A percentile compares a stretch with the other conserved stretches of the same genome.
phyloP scores from a whole-genome alignment of 2,888 invertebrate species.

The Eupithecia subumbrata region DNA sequence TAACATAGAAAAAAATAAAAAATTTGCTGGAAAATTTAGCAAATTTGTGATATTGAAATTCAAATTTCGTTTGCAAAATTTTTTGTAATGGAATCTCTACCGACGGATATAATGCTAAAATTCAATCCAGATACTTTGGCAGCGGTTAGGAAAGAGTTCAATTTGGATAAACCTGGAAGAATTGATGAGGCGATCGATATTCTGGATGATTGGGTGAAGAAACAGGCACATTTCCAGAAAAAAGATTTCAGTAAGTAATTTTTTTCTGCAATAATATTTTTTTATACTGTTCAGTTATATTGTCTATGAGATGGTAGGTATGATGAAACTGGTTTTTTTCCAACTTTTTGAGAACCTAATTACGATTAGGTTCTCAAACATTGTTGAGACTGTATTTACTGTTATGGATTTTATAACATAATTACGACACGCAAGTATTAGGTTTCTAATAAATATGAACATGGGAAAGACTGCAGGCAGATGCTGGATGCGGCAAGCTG shows the following conservation, averaged over 20 bases:
- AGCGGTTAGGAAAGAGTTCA: conserved; percentile 50
- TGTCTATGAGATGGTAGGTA: too few relatives aligned
- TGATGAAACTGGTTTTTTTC: too few relatives aligned
- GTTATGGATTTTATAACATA: too few relatives aligned
- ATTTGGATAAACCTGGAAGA: conserved; percentile 51
- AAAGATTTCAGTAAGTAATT: conserved; percentile 57
- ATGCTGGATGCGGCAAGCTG: too few relatives aligned
- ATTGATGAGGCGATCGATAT: conserved; percentile 57
- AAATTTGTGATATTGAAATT: background rate
- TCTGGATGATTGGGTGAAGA: conserved; percentile 59
- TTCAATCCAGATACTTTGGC: conserved; percentile 50
- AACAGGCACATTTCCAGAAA: conserved; percentile 58
- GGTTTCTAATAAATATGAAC: too few relatives aligned
- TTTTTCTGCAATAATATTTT: too few relatives aligned
- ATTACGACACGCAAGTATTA: too few relatives aligned
- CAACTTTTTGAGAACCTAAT: too few relatives aligned
- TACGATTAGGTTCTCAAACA: too few relatives aligned
- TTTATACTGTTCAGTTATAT: too few relatives aligned
- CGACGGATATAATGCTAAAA: conserved; percentile 41
- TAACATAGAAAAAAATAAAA: background rate
- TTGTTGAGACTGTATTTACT: too few relatives aligned
- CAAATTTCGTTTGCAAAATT: background rate
- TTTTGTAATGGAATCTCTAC: conserved; percentile 47
- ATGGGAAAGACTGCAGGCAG: too few relatives aligned
- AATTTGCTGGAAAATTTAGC: background rate